Evolutionary conservation across 2,113 vertebrate genomes (phyloP).

Genomic region (Eudorcas thomsonii): DNA sequence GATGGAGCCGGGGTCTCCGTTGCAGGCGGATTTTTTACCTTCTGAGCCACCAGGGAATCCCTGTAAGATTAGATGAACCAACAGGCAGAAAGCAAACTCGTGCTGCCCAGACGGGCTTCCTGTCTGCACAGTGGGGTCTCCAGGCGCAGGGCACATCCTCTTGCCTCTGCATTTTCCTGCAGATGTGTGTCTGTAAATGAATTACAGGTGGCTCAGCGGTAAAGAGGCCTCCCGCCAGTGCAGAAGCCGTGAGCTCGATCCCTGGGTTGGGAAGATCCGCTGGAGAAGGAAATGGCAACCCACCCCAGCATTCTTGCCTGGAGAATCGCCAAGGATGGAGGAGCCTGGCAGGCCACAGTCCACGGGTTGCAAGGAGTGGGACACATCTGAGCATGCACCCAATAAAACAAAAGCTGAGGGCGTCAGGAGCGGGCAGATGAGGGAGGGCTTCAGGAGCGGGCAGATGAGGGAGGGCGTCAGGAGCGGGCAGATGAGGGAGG

Average conservation of each 20-base stretch:
- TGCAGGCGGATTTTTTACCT: neutral
- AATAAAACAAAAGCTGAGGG: fast-evolving
- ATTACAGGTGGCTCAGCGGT: neutral
- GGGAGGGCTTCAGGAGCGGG: too few species aligned
- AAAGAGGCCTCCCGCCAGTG: neutral
- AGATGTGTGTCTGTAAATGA: neutral
- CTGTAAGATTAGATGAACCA: neutral
- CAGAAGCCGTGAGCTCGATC: neutral
- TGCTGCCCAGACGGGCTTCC: fast-evolving
- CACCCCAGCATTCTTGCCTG: neutral
- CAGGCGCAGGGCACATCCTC: fast-evolving
- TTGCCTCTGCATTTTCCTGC: neutral
- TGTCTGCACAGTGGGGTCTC: neutral
- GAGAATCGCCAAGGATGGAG: neutral
- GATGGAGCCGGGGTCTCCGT: neutral
- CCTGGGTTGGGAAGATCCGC: neutral
- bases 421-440: fast-evolving
- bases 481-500: neutral
- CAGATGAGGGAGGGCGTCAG: fast-evolving
- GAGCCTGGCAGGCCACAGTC: neutral
- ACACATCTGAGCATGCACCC: neutral
- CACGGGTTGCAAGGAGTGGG: neutral
- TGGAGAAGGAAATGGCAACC: neutral
- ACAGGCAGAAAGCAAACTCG: neutral
- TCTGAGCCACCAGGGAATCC: neutral